Percentiles rank a stretch among this genome's conserved stretches.
Conservation (phyloP, 2,797 vertebrate species). For the Ambastaia sidthimunki region DNA sequence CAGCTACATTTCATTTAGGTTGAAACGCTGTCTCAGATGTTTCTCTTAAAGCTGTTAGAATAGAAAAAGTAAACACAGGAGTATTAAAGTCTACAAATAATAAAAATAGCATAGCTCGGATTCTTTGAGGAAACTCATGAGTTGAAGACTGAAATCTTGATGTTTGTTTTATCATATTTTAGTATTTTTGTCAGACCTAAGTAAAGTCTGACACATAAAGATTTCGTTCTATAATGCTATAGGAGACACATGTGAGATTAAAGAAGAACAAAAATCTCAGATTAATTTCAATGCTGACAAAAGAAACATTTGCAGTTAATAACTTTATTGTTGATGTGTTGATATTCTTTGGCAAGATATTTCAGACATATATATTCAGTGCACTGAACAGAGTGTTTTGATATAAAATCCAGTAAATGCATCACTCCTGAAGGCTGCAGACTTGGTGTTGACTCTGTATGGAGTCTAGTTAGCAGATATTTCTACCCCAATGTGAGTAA, state of each 20-base stretch:
- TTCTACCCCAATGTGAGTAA: background rate
- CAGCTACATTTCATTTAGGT: no score
- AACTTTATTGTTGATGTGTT: background rate
- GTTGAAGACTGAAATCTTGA: no score
- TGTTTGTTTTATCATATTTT: no score
- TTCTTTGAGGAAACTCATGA: no score
- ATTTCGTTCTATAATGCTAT: background rate
- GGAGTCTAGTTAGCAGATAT: slow-evolving; percentile 16
- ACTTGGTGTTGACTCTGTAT: background rate
- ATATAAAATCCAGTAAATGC: background rate
- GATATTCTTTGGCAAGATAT: background rate
- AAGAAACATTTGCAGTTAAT: no score
- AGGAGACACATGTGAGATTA: background rate
- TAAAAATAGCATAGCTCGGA: no score
- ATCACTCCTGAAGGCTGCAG: background rate
- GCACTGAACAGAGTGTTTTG: background rate
- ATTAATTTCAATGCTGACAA: background rate
- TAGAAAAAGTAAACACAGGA: no score
- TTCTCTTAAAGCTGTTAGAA: background rate
- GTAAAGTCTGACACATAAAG: no score
- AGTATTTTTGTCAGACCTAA: no score
- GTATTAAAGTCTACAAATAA: no score
- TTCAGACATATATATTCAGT: background rate
- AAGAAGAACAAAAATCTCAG: background rate
- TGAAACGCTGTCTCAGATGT: background rate